Evolutionary conservation across 2,888 invertebrate genomes (phyloP).

Genomic region (Flexamia atlantica): DNA sequence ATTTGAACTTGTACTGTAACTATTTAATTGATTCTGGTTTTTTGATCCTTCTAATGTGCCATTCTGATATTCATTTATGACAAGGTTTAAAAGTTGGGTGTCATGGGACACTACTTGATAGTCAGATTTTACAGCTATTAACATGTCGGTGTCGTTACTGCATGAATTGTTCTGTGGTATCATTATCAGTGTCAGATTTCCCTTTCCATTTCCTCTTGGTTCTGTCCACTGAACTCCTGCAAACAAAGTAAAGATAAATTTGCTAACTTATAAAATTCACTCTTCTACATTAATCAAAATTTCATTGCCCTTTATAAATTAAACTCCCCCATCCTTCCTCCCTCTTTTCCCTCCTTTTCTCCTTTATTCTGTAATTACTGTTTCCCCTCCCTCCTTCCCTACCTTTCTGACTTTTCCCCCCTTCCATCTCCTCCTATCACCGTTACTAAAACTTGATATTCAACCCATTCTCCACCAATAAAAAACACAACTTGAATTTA

Average conservation of each 20-base stretch:
- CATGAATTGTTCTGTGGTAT: constrained; percentile 34
- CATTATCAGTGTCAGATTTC: constrained; percentile 31
- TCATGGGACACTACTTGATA: constrained; percentile 37
- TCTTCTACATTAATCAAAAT: no score
- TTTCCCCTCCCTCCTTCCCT: no score
- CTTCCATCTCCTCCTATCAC: no score
- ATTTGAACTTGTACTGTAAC: not conserved
- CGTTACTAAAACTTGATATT: no score
- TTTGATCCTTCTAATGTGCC: not conserved
- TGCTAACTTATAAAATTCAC: no score
- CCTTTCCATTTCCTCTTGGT: constrained; percentile 44
- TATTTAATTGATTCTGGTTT: not conserved
- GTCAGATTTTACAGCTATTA: constrained; percentile 47
- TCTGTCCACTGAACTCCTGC: constrained; percentile 36
- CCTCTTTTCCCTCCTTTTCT: no score
- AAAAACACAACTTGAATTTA: no score
- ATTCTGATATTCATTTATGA: constrained; percentile 35
- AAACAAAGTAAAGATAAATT: not conserved
- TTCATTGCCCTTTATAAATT: no score
- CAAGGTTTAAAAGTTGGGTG: constrained; percentile 39
- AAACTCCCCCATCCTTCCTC: no score
- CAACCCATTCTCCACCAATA: no score
- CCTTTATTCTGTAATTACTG: no score
- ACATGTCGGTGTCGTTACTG: constrained; percentile 18
- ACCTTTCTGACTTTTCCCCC: no score